phyloP scores from a whole-genome alignment of 2,797 vertebrate genomes.

The Anabacerthia variegaticeps region DNA sequence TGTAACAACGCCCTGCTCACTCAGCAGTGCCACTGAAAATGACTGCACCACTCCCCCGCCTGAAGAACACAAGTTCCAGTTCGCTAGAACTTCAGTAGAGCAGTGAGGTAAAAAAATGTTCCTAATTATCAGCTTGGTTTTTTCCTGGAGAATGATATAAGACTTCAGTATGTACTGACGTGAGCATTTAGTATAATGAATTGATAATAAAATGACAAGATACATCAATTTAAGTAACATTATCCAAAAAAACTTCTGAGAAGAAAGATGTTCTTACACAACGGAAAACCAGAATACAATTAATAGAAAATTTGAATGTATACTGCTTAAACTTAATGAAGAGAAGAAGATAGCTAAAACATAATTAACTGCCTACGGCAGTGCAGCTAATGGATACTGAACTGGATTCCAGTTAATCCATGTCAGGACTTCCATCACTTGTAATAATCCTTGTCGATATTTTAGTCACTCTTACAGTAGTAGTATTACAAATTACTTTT shows the following conservation, averaged over 20 bases:
- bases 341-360: constrained; percentile 3
- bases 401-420: constrained; percentile 56
- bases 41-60: not conserved
- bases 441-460: not conserved
- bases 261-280: constrained; percentile 6
- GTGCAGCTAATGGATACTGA: constrained; percentile 27
- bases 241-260: not conserved
- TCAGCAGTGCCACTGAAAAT: not conserved
- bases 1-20: not conserved
- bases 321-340: constrained; percentile 13
- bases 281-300: not conserved
- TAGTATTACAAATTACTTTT: constrained; percentile 14
- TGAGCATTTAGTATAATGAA: not conserved
- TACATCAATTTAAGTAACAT: not conserved
- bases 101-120: not conserved
- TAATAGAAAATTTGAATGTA: not conserved
- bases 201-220: not conserved
- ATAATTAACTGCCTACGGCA: constrained; percentile 40
- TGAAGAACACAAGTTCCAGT: not conserved
- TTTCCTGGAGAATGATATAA: not conserved
- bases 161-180: not conserved
- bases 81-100: not conserved
- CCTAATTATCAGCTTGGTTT: not conserved
- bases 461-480: not conserved
- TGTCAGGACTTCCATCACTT: constrained; percentile 46